Evolutionary conservation across 2,797 vertebrate species (phyloP).

Genomic region (Lacerta bilineata): DNA sequence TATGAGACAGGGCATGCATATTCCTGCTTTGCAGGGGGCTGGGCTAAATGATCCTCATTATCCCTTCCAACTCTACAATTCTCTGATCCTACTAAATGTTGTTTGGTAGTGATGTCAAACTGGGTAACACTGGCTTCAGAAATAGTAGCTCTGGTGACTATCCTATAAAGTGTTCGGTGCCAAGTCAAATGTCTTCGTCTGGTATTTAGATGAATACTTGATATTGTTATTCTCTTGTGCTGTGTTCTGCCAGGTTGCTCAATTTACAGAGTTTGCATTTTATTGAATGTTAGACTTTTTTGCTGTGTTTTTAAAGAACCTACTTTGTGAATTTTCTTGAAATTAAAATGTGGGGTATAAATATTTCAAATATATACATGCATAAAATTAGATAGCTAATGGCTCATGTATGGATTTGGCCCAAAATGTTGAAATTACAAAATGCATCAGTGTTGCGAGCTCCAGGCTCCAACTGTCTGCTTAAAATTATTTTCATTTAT

Average conservation of each 20-base stretch:
- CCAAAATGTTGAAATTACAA: not conserved
- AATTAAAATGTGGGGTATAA: not conserved
- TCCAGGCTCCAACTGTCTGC: not conserved
- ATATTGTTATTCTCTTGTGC: not conserved
- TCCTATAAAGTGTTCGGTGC: no score
- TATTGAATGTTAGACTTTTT: not conserved
- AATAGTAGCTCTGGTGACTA: not conserved
- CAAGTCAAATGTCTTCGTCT: no score
- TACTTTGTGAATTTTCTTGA: not conserved
- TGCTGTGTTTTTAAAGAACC: not conserved
- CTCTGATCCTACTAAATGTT: no score
- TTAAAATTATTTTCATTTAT: not conserved
- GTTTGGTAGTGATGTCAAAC: not conserved
- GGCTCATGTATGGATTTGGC: not conserved
- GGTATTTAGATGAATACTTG: no score
- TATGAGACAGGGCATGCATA: no score
- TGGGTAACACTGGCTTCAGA: not conserved
- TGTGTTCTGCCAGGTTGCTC: not conserved
- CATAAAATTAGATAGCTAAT: not conserved
- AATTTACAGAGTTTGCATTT: not conserved
- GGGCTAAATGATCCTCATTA: no score
- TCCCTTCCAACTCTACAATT: no score
- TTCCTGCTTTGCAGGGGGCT: no score
- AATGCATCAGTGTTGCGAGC: not conserved
- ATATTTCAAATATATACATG: not conserved